Conservation (phyloP, 2,113 vertebrate genomes). For the Dipodomys merriami region DNA sequence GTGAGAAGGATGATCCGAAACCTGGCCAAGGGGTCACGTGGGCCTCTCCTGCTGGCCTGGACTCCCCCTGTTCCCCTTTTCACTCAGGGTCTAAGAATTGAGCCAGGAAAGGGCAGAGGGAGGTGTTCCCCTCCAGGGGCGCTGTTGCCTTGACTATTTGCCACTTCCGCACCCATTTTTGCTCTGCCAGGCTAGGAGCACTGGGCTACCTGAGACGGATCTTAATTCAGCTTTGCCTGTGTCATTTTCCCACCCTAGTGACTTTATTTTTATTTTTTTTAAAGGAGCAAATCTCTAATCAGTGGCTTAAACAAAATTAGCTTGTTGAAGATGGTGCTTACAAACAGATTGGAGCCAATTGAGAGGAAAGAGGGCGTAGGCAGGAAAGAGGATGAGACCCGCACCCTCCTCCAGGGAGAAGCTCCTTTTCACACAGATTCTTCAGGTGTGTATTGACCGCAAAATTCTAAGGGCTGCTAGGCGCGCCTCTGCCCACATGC, state of each 20-base stretch:
- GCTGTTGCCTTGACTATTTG: accelerated
- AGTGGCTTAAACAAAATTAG: conserved; percentile 15
- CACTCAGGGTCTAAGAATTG: background rate
- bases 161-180: background rate
- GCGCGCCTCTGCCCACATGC: background rate
- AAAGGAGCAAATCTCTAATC: background rate
- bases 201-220: background rate
- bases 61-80: background rate
- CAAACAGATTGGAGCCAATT: background rate
- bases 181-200: background rate
- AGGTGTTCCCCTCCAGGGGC: background rate
- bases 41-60: accelerated
- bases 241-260: background rate
- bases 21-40: accelerated
- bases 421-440: background rate
- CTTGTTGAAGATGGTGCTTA: background rate
- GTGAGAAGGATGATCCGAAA: background rate
- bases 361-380: background rate
- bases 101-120: background rate
- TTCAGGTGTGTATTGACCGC: background rate
- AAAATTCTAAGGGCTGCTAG: background rate
- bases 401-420: accelerated
- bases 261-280: background rate
- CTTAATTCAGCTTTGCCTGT: no score
- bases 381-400: background rate